Percentiles rank a stretch among this genome's conserved stretches.
These are phyloP conservation scores for Dolichomitus sp. DNA, from an alignment of 2,888 invertebrate species.

Conservation along the genomic window DNA sequence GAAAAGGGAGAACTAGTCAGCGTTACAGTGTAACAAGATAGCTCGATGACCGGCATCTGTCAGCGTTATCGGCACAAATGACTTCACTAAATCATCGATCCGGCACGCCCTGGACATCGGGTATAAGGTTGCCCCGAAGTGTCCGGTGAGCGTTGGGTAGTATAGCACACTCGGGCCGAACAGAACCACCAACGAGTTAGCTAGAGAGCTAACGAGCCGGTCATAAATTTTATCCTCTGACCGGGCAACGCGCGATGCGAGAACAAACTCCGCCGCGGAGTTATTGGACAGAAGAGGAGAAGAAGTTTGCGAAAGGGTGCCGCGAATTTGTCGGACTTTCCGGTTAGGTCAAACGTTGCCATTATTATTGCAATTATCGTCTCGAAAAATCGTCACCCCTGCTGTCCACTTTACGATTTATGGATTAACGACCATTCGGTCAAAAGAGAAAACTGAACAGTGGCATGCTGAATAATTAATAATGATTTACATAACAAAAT, in stretches of 20 bases:
- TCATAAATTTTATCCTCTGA: conserved; percentile 79
- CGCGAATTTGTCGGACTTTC: conserved; percentile 43
- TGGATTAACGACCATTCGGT: conserved; percentile 14
- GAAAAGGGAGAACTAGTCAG: conserved; percentile 18
- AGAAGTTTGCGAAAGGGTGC: conserved; percentile 20
- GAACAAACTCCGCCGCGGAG: conserved; percentile 16
- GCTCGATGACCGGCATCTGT: conserved; percentile 79
- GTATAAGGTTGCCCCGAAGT: conserved; percentile 83
- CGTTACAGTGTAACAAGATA: conserved; percentile 54
- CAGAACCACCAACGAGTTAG: conserved; percentile 51
- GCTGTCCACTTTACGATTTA: conserved; percentile 26
- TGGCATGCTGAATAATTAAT: background rate
- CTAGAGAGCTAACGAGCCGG: conserved; percentile 79
- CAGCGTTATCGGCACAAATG: conserved; percentile 84
- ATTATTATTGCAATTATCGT: conserved; percentile 55
- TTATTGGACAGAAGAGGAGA: conserved; percentile 28
- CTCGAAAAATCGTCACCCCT: conserved; percentile 43
- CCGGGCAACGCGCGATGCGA: conserved; percentile 41
- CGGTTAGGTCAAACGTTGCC: conserved; percentile 42
- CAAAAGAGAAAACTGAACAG: background rate
- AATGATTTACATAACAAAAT: background rate
- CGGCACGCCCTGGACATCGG: conserved; percentile 84
- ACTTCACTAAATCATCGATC: conserved; percentile 84
- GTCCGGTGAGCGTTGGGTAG: conserved; percentile 74
- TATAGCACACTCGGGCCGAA: conserved; percentile 23